Percentiles rank a stretch among this genome's conserved stretches.
Conservation (phyloP, 2,888 invertebrate genomes). For the Strigamia maritima region DNA sequence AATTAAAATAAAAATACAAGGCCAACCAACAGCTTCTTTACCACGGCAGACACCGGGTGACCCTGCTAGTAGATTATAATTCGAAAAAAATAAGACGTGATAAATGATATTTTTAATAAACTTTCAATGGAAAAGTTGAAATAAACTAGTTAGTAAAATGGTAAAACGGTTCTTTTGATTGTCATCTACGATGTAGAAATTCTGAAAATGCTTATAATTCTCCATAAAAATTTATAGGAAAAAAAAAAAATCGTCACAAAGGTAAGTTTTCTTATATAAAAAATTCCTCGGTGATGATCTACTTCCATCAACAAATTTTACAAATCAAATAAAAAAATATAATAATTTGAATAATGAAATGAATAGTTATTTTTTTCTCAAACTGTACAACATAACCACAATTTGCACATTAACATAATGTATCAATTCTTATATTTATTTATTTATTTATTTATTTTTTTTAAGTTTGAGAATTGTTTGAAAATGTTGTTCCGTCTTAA, state of each 20-base stretch:
- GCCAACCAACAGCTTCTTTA: no score
- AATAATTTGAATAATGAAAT: neutral
- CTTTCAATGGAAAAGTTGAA: neutral
- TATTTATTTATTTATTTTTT: no score
- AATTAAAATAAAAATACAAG: no score
- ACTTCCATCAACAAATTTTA: neutral
- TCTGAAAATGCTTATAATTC: neutral
- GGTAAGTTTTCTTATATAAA: neutral
- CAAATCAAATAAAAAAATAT: neutral
- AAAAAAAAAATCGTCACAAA: neutral
- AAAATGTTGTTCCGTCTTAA: neutral
- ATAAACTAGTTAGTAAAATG: conserved; percentile 2
- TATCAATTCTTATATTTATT: neutral
- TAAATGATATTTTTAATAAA: conserved; percentile 18
- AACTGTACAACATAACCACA: neutral
- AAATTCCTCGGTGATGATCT: neutral
- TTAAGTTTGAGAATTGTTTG: neutral
- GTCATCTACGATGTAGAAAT: neutral
- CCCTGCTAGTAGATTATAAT: no score
- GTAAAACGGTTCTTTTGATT: neutral
- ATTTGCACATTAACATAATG: neutral
- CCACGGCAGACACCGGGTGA: no score
- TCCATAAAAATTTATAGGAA: neutral
- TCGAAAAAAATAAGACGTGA: neutral
- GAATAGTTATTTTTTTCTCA: neutral